Evolutionary conservation across 2,797 vertebrate genomes (phyloP).

Genomic region (Garrulus glandarius): DNA sequence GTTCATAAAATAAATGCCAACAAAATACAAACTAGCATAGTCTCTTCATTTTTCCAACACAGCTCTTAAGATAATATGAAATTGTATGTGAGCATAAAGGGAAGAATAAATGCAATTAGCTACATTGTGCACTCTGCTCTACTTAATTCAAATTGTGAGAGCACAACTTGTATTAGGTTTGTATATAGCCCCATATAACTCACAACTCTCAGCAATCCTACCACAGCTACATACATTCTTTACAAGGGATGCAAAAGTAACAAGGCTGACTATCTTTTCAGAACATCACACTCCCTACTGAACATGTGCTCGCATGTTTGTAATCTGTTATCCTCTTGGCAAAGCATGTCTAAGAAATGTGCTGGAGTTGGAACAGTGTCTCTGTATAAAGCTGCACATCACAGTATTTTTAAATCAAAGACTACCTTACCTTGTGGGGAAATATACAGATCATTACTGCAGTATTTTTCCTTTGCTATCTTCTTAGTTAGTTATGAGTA

Average conservation of each 20-base stretch:
- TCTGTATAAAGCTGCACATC: neutral
- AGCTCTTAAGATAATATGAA: constrained; percentile 40
- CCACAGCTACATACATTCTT: neutral
- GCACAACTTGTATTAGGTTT: constrained; percentile 7
- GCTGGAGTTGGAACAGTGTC: neutral
- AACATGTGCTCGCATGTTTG: neutral
- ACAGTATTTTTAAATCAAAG: neutral
- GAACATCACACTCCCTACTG: neutral
- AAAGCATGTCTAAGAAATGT: neutral
- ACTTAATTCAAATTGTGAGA: neutral
- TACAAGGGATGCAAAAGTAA: neutral
- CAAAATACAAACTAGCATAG: constrained; percentile 42
- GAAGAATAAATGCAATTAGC: constrained; percentile 1
- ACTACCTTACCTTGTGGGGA: neutral
- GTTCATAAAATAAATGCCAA: constrained; percentile 60
- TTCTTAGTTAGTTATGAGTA: neutral
- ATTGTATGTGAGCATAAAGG: constrained; percentile 18
- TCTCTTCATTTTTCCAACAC: constrained; percentile 12
- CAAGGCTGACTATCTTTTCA: neutral
- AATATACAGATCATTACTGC: neutral
- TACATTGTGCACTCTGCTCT: neutral
- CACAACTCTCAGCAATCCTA: neutral
- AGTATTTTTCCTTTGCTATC: neutral
- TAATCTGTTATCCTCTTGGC: constrained; percentile 29
- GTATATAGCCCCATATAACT: constrained; percentile 15